Conservation (phyloP, 2,888 invertebrate genomes). For the Epinotia ramella region DNA sequence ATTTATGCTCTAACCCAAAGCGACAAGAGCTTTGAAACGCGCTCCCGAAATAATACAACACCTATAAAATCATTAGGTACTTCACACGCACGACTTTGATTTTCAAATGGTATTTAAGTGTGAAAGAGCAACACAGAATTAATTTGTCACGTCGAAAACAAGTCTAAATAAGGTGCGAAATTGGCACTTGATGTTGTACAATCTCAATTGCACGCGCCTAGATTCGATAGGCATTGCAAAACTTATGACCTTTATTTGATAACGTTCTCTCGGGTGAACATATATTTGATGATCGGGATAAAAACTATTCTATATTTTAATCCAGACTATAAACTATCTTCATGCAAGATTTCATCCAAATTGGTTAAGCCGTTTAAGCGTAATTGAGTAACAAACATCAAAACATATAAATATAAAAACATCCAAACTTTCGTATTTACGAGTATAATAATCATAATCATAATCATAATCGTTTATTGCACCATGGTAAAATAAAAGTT, state of each 20-base stretch:
- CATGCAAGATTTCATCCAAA: too few species aligned
- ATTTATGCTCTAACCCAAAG: background rate
- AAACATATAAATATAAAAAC: too few species aligned
- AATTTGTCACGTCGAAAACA: slow-evolving; percentile 38
- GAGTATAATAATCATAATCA: too few species aligned
- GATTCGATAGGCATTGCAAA: background rate
- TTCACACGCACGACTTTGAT: slow-evolving; percentile 31
- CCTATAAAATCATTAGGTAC: background rate
- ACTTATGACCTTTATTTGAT: background rate
- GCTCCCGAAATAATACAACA: background rate
- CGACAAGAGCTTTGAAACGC: background rate
- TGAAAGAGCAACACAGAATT: slow-evolving; percentile 32
- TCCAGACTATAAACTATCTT: too few species aligned
- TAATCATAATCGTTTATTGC: too few species aligned
- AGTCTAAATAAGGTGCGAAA: slow-evolving; percentile 22
- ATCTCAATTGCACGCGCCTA: slow-evolving; percentile 4
- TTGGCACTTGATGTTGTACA: background rate
- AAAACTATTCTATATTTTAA: too few species aligned
- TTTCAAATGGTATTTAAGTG: slow-evolving; percentile 26
- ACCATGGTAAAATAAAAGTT: too few species aligned
- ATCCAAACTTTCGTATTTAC: too few species aligned
- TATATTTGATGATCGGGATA: background rate
- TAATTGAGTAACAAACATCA: too few species aligned
- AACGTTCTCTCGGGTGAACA: background rate
- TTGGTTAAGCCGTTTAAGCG: too few species aligned